Evolutionary conservation across 2,797 vertebrate species (phyloP).

Genomic region (Novumbra hubbsi): DNA sequence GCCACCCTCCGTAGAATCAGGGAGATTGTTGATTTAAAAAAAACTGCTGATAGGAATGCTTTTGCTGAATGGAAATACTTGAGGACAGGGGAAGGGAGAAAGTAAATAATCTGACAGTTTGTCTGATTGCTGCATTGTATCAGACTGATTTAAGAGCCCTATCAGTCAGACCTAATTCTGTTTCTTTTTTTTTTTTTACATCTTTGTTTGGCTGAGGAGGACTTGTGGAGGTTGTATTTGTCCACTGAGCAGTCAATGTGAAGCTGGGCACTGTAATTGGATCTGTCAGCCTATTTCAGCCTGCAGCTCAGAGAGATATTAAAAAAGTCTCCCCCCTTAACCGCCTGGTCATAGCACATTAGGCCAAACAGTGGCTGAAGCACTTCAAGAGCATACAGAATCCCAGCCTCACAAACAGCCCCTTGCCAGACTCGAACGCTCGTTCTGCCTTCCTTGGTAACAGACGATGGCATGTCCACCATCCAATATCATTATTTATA

Average conservation of each 20-base stretch:
- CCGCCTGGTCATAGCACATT: conserved; percentile 33
- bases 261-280: conserved; percentile 33
- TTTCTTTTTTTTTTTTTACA: neutral
- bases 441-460: neutral
- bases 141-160: conserved; percentile 17
- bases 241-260: conserved; percentile 28
- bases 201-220: conserved; percentile 4
- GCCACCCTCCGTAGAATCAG: neutral
- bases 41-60: neutral
- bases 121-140: conserved; percentile 10
- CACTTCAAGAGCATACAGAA: conserved; percentile 20
- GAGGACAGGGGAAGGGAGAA: neutral
- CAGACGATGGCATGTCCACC: neutral
- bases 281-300: conserved; percentile 42
- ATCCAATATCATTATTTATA: neutral
- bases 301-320: conserved; percentile 30
- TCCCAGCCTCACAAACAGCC: conserved; percentile 23
- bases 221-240: conserved; percentile 32
- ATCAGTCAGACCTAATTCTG: conserved; percentile 4
- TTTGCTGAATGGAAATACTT: neutral
- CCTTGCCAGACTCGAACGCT: neutral
- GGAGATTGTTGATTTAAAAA: neutral
- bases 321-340: conserved; percentile 29
- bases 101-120: neutral
- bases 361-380: conserved; percentile 24